Base-by-base conservation (phyloP, 2,888 invertebrate genomes). In the Xestia xanthographa region DNA sequence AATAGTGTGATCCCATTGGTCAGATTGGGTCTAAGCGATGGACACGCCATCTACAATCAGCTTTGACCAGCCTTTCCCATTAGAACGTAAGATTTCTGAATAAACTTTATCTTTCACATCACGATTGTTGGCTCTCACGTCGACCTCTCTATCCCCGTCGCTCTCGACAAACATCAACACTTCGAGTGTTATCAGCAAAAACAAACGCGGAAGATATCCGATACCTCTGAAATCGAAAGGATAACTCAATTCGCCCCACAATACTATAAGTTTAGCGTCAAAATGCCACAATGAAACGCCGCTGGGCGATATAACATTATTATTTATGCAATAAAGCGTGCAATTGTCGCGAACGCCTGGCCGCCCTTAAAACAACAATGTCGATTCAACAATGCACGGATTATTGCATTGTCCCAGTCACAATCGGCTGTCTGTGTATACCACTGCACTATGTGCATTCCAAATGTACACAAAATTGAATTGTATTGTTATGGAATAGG, bases 331-430 rank as follows among this genome's bases (percentile, higher is more conserved):
- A 96, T 96, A 96, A 96, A 96, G 95, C 95, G 93, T 91, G 93
- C 96, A 95, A 96, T 96, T 96, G 96, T 96, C 93, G 92, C 92
- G 92, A 92, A 90, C 93, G 92, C 93, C 92, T 93, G 93, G 89
- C 95, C 96, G 94, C 95, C 96, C 96, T 96, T 96, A 96, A 96
- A 96, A 96, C 96, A 96, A 96, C 96, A 96, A 96, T 96, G 96
- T 95, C 94, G 93, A 93, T 90, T 94, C 94, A 94, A 97, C 97
- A 97, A 97, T 97, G 92, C 95, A 88, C 94, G 95, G 97, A 97
- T 97, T 97, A 97, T 96, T 97, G 96, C 96, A 97, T 97, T 97
- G 97, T 97, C 93, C 93, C 93, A 91, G 92, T 93, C 93, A 96
- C 95, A 96, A 95, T 95, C 95, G 94, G 89, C 91, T 91, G 91